phyloP scores from a whole-genome alignment of 2,113 vertebrate genomes.

The Seriola dumerili region DNA sequence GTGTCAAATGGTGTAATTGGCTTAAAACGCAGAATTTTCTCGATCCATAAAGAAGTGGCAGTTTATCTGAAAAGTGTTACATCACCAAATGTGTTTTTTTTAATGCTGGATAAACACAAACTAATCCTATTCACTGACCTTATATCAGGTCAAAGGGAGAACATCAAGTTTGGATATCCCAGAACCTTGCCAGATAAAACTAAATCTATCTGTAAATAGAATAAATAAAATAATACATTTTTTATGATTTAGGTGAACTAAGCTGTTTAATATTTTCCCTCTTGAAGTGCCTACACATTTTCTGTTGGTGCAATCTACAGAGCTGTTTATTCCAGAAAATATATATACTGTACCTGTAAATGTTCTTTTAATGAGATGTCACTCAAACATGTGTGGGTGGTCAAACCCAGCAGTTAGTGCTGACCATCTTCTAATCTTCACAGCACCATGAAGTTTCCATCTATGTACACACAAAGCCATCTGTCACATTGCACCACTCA shows the following conservation, averaged over 20 bases:
- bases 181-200: not conserved
- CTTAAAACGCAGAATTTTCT: not conserved
- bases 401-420: not conserved
- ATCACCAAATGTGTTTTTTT: too few species aligned
- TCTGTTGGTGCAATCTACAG: not conserved
- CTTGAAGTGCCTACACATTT: not conserved
- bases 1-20: not conserved
- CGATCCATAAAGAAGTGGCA: not conserved
- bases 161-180: not conserved
- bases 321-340: not conserved
- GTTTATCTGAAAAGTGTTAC: too few species aligned
- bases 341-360: not conserved
- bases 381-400: slow-evolving; percentile 29
- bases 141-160: not conserved
- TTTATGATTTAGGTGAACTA: not conserved
- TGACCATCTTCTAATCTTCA: slow-evolving; percentile 35
- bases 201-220: not conserved
- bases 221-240: not conserved
- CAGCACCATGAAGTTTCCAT: slow-evolving; percentile 9
- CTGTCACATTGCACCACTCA: slow-evolving; percentile 8
- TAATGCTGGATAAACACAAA: too few species aligned
- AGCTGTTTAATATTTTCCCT: not conserved
- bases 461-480: not conserved
- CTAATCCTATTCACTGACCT: too few species aligned
- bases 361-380: not conserved